Conservation (phyloP, 2,888 invertebrate genomes). For the Blomia tropicalis region DNA sequence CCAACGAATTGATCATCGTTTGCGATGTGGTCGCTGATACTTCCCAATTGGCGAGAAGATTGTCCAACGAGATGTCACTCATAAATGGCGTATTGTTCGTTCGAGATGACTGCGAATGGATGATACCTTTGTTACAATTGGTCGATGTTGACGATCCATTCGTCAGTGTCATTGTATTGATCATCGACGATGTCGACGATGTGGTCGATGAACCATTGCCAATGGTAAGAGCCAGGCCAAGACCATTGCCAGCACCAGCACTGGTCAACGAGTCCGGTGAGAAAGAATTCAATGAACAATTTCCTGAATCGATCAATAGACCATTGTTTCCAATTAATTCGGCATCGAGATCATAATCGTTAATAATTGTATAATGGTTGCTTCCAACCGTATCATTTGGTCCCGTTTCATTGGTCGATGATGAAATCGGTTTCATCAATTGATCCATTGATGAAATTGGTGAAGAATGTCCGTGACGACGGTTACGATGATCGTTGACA, state of each 20-base stretch:
- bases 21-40: neutral
- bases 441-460: no score
- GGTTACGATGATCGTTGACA: no score
- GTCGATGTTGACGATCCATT: no score
- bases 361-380: neutral
- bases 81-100: no score
- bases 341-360: neutral
- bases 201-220: no score
- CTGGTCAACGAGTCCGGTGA: neutral
- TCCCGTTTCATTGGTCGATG: no score
- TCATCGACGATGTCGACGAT: neutral
- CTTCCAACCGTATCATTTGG: no score
- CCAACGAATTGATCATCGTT: no score
- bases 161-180: neutral
- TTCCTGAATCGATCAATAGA: constrained; percentile 2
- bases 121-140: no score
- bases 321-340: neutral
- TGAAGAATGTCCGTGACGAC: no score
- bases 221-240: neutral
- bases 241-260: neutral
- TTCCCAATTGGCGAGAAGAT: neutral
- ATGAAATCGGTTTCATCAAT: no score
- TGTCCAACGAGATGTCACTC: neutral
- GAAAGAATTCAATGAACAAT: constrained; percentile 5
- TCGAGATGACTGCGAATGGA: no score